A percentile compares a stretch with the other conserved stretches of the same genome.
Evolutionary conservation across 1,140 invertebrate genomes (phyloP).

Genomic region (Dryas iulia): DNA sequence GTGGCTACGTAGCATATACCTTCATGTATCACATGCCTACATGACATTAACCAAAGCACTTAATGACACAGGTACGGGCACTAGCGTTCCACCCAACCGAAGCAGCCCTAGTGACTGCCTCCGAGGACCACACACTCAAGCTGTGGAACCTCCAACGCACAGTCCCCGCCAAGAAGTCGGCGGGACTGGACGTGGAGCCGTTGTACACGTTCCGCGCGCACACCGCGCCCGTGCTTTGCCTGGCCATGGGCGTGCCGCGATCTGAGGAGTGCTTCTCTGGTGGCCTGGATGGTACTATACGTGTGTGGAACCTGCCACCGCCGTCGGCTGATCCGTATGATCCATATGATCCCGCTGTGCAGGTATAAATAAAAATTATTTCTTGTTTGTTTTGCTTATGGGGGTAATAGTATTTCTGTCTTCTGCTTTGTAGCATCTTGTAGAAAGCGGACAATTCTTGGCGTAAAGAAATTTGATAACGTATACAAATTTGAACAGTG

Average conservation of each 20-base stretch:
- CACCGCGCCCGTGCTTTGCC: constrained; percentile 94
- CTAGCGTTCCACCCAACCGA: constrained; percentile 99
- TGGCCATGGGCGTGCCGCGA: constrained; percentile 94
- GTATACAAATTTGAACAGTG: too few species aligned
- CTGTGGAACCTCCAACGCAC: constrained; percentile 99
- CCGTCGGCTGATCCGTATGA: constrained; percentile 98
- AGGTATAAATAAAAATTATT: too few species aligned
- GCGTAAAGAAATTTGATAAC: too few species aligned
- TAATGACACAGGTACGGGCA: constrained; percentile 84
- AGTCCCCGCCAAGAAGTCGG: constrained; percentile 97
- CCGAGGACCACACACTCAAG: constrained; percentile 99
- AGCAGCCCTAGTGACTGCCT: constrained; percentile 97
- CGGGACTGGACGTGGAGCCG: constrained; percentile 98
- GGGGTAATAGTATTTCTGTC: constrained; percentile 1
- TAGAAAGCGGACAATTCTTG: too few species aligned
- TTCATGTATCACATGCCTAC: too few species aligned
- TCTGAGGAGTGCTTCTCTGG: constrained; percentile 98
- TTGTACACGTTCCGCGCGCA: constrained; percentile 98
- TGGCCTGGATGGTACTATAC: constrained; percentile 95
- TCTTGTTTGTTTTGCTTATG: background rate
- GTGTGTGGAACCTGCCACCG: constrained; percentile 98
- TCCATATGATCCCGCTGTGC: constrained; percentile 95
- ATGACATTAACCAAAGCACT: too few species aligned
- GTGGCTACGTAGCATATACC: too few species aligned
- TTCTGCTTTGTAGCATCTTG: too few species aligned